Evolutionary conservation across 2,797 vertebrate genomes (phyloP), one percentile per base, ranked within the genome.

Genomic region (Gorsachius magnificus): DNA sequence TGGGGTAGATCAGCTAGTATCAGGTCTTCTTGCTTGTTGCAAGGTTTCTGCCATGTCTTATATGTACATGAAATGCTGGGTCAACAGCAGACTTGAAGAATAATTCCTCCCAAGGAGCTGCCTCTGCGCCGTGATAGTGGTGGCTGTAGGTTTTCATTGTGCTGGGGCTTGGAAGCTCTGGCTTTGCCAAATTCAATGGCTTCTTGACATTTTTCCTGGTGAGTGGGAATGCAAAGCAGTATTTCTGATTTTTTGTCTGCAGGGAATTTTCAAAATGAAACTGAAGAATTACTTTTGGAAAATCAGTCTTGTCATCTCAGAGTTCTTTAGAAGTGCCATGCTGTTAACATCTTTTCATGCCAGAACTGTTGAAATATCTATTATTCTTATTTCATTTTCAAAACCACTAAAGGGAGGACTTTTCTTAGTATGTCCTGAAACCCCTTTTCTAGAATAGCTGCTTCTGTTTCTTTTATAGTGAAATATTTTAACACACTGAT

Each of bases 261-360:
- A 56, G 81, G 51, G 60, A 84, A 89, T 92, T 90, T 96, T 95
- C 68, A 90, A 90, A 96, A 77, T 50, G 65, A 91, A 90, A 70
- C 75, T 76, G 72, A 91, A 95, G 87, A 90, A 71, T 92, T 77
- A 53, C 54, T 90, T 93, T 58, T 91, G 78, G 74, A 96, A 90
- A 90, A 81, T 94, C 36, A 41, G 45, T 76, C 89, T 84, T 93
- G 95, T 87, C 64, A 91, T 91, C 76, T 94, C 53, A 29, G 28
- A 86, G 35, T 91, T 94, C 75, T 97, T 85, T 66, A 53, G n/a
- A 93, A 85, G 43, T 93, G 56, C 71, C 79, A 54, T 77, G 70
- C 84, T 91, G 82, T 77, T 95, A 95, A 82, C 64, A 89, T 41
- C 78, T 89, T 95, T 93, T 95, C 85, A 90, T 96, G 68, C 50